These are phyloP conservation scores for Aromia moschata DNA, from an alignment of 2,888 invertebrate species.

Conservation along the genomic window DNA sequence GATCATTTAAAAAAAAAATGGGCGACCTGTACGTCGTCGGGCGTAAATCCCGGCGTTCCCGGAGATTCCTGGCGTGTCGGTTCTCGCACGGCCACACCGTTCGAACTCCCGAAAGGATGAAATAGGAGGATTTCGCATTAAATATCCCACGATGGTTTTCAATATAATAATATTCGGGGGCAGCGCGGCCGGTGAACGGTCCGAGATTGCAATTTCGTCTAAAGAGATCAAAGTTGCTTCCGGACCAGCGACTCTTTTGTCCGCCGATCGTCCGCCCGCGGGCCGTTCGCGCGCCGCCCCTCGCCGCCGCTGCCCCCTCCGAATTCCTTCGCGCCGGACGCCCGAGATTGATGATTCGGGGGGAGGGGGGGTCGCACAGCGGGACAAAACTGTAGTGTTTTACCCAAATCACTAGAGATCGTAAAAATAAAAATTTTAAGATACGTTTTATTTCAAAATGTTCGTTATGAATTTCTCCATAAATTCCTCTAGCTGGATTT, in stretches of 20 bases:
- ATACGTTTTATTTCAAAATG: no score
- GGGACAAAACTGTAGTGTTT: no score
- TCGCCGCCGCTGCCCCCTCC: constrained; percentile 40
- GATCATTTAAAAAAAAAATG: no score
- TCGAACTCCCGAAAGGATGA: constrained; percentile 27
- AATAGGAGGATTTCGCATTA: constrained; percentile 48
- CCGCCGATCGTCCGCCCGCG: constrained; percentile 44
- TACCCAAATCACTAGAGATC: no score
- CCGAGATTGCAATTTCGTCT: constrained; percentile 62
- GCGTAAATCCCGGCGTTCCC: constrained; percentile 8
- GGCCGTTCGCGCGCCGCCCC: constrained; percentile 32
- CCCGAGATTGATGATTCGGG: constrained; percentile 13
- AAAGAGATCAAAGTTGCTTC: constrained; percentile 63
- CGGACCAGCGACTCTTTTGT: constrained; percentile 59
- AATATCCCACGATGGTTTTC: constrained; percentile 58
- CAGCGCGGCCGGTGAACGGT: constrained; percentile 60
- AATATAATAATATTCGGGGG: constrained; percentile 60
- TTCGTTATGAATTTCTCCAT: no score
- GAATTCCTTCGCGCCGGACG: constrained; percentile 48
- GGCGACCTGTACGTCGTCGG: constrained; percentile 1
- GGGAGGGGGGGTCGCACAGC: no score
- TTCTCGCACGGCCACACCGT: constrained; percentile 31
- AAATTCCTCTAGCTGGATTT: no score
- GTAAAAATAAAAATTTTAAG: no score
- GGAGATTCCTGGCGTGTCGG: constrained; percentile 17